Percentiles rank a stretch among this genome's conserved stretches.
Evolutionary conservation across 2,113 vertebrate species (phyloP).

Genomic region (Corythornis cristatus): DNA sequence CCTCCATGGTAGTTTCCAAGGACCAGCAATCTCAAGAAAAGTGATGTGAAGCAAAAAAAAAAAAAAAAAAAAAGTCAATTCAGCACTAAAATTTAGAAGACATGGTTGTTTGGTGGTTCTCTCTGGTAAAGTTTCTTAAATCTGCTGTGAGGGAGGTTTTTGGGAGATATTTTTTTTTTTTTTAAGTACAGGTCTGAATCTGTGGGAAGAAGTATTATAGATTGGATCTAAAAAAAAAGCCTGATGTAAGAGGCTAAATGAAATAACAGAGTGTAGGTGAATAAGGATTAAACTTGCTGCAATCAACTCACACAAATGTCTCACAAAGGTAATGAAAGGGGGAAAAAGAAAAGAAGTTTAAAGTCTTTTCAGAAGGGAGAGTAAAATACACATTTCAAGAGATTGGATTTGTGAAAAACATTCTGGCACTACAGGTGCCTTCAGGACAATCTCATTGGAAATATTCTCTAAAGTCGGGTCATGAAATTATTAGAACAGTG

Average conservation of each 20-base stretch:
- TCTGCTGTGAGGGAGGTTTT: background rate
- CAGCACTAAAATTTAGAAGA: background rate
- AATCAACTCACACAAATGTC: background rate
- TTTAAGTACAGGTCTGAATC: background rate
- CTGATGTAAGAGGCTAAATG: background rate
- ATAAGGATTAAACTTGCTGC: background rate
- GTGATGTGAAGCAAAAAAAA: background rate
- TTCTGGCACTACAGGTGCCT: background rate
- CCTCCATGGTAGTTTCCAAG: background rate
- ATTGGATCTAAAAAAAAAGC: background rate
- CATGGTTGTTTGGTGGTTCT: background rate
- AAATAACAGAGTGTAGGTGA: background rate
- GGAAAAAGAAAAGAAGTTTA: background rate
- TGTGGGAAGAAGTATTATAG: background rate
- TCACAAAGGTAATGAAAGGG: background rate
- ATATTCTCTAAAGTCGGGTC: background rate
- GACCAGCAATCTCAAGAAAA: background rate
- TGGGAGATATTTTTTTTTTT: background rate
- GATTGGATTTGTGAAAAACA: conserved; percentile 10
- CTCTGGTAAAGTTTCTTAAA: background rate
- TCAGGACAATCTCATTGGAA: background rate
- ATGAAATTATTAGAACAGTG: background rate
- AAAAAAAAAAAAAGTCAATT: background rate
- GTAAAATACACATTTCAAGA: background rate
- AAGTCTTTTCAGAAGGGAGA: background rate